These are phyloP conservation scores for Hydractinia symbiolongicarpus DNA, from an alignment of 30 jellyfish, hydroid and myxozoan genomes.

Conservation along the genomic window DNA sequence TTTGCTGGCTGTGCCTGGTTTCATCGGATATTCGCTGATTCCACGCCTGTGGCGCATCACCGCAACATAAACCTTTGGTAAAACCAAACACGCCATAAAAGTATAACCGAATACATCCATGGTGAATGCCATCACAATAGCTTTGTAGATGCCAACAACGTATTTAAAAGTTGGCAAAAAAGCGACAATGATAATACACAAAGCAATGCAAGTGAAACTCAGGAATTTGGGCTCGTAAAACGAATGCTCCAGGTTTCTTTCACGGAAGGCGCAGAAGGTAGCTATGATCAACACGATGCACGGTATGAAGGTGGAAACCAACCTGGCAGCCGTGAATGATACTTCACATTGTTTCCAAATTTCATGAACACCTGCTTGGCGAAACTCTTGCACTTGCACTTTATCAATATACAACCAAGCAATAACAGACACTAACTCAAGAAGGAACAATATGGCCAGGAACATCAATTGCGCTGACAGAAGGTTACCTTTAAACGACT, in stretches of 20 bases:
- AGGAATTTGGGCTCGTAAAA: slow-evolving; percentile 77
- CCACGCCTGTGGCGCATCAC: slow-evolving; percentile 37
- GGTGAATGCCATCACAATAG: slow-evolving; percentile 81
- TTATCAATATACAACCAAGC: slow-evolving; percentile 42
- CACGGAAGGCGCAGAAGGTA: slow-evolving; percentile 65
- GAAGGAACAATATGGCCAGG: slow-evolving; percentile 28
- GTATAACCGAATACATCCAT: slow-evolving; percentile 66
- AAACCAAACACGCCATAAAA: slow-evolving; percentile 65
- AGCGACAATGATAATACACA: slow-evolving; percentile 73
- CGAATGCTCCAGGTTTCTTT: slow-evolving; percentile 64
- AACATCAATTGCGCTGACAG: slow-evolving; percentile 32
- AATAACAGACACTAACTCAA: slow-evolving; percentile 38
- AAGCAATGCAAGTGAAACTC: slow-evolving; percentile 66
- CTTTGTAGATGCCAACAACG: slow-evolving; percentile 62
- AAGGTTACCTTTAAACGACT: slow-evolving; percentile 7
- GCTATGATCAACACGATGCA: slow-evolving; percentile 43
- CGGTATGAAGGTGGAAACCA: slow-evolving; percentile 67
- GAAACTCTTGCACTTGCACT: not conserved
- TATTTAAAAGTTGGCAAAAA: slow-evolving; percentile 74
- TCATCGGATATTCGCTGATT: slow-evolving; percentile 18
- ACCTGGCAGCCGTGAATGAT: slow-evolving; percentile 45
- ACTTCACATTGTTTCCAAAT: slow-evolving; percentile 54
- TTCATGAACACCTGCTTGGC: not conserved
- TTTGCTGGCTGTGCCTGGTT: slow-evolving; percentile 20
- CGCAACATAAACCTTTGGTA: slow-evolving; percentile 54